Percentiles rank a stretch among this genome's conserved stretches.
Evolutionary conservation across 2,888 invertebrate genomes (phyloP).

Genomic region (Melangyna quadrimaculata): DNA sequence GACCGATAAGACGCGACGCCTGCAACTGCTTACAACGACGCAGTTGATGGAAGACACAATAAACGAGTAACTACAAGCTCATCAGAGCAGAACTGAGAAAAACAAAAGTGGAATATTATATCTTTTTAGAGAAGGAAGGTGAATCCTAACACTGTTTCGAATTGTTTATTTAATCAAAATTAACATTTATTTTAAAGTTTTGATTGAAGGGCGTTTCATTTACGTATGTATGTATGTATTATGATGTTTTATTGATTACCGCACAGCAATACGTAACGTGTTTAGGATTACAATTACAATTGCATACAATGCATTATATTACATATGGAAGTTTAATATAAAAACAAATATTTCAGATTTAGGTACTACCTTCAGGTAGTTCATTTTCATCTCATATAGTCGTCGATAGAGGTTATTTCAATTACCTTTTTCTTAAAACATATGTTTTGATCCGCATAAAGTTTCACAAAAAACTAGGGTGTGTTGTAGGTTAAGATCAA

Average conservation of each 20-base stretch:
- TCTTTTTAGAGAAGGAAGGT: conserved; percentile 26
- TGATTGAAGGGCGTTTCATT: conserved; percentile 28
- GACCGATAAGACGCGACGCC: not conserved
- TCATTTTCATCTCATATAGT: too few species aligned
- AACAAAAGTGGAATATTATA: conserved; percentile 44
- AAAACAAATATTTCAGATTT: too few species aligned
- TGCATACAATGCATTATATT: not conserved
- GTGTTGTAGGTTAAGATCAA: too few species aligned
- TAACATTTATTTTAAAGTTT: conserved; percentile 5
- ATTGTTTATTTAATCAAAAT: conserved; percentile 15
- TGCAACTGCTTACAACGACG: conserved; percentile 2
- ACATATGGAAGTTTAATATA: not conserved
- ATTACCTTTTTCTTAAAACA: too few species aligned
- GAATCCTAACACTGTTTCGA: conserved; percentile 26
- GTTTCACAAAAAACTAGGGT: too few species aligned
- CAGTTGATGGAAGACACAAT: conserved; percentile 30
- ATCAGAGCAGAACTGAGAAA: conserved; percentile 54
- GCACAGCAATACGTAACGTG: not conserved
- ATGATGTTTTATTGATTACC: conserved; percentile 39
- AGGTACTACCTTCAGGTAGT: too few species aligned
- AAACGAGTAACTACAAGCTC: conserved; percentile 36
- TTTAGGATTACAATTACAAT: not conserved
- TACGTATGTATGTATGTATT: not conserved
- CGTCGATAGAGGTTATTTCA: too few species aligned
- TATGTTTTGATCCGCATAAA: too few species aligned